Evolutionary conservation across 2,113 vertebrate genomes (phyloP).

Genomic region (Ornithorhynchus anatinus): DNA sequence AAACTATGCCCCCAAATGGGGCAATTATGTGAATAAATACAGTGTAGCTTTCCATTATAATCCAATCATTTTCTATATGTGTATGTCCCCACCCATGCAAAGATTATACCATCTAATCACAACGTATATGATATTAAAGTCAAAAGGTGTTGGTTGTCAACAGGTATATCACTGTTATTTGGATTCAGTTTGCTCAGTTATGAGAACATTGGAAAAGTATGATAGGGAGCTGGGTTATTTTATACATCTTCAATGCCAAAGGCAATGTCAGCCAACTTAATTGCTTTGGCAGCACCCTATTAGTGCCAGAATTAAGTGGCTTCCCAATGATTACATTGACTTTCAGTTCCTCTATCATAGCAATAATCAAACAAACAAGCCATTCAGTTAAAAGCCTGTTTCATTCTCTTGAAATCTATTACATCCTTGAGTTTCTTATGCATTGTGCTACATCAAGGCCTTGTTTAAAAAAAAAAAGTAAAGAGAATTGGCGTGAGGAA

Average conservation of each 20-base stretch:
- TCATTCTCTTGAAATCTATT: slow-evolving; percentile 21
- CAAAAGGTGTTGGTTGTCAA: background rate
- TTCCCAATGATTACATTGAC: slow-evolving; percentile 51
- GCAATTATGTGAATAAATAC: too few relatives aligned
- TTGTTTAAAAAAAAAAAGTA: slow-evolving; percentile 17
- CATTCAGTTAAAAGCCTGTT: slow-evolving; percentile 60
- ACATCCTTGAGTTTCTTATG: slow-evolving; percentile 45
- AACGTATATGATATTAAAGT: rapidly evolving
- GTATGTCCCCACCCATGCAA: background rate
- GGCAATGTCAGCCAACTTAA: slow-evolving; percentile 63
- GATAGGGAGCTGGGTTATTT: slow-evolving; percentile 27
- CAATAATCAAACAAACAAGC: slow-evolving; percentile 47
- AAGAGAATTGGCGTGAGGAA: background rate
- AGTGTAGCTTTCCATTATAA: too few relatives aligned
- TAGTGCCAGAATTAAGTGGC: slow-evolving; percentile 61
- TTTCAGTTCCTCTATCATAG: slow-evolving; percentile 55
- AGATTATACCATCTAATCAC: background rate
- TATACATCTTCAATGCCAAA: slow-evolving; percentile 36
- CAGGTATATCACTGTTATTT: background rate
- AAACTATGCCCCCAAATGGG: too few relatives aligned
- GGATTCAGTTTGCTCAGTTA: background rate
- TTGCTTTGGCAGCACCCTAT: slow-evolving; percentile 63
- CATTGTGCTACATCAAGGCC: background rate
- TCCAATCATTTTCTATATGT: rapidly evolving
- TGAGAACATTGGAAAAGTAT: background rate